Evolutionary conservation across 2,797 vertebrate species (phyloP).

Genomic region (Remorina albescens): DNA sequence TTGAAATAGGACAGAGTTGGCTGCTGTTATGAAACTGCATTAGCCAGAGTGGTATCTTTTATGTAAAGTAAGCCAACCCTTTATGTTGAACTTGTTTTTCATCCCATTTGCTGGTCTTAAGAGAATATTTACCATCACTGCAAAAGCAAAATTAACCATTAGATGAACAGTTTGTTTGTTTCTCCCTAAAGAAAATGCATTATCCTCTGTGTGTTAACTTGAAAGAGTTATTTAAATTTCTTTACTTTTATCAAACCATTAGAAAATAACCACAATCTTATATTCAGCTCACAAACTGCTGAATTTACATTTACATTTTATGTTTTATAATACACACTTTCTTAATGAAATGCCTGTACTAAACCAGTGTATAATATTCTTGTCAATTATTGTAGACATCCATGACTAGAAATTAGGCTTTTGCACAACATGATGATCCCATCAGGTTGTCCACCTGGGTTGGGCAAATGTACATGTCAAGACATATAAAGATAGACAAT

Average conservation of each 20-base stretch:
- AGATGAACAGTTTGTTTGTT: not conserved
- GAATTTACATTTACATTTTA: not conserved
- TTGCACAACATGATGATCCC: slow-evolving; percentile 10
- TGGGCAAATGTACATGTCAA: slow-evolving; percentile 28
- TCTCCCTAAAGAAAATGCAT: not conserved
- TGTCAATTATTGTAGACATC: not conserved
- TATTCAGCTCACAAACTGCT: slow-evolving; percentile 1
- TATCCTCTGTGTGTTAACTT: not conserved
- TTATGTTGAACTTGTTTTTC: slow-evolving; percentile 20
- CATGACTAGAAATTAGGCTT: not conserved
- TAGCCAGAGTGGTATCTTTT: not conserved
- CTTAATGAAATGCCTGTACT: not conserved
- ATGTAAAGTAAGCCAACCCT: slow-evolving; percentile 3
- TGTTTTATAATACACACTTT: not conserved
- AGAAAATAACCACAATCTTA: not conserved
- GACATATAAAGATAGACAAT: slow-evolving; percentile 51
- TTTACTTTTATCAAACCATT: not conserved
- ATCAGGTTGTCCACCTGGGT: slow-evolving; percentile 39
- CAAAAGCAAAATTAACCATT: slow-evolving; percentile 7
- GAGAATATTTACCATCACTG: not conserved
- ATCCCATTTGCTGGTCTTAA: not conserved
- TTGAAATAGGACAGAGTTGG: not conserved
- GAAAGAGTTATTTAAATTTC: not conserved
- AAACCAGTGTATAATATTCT: not conserved
- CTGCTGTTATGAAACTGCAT: not conserved